Conservation (phyloP, 2,888 invertebrate species). For the Masnerella sp. region DNA sequence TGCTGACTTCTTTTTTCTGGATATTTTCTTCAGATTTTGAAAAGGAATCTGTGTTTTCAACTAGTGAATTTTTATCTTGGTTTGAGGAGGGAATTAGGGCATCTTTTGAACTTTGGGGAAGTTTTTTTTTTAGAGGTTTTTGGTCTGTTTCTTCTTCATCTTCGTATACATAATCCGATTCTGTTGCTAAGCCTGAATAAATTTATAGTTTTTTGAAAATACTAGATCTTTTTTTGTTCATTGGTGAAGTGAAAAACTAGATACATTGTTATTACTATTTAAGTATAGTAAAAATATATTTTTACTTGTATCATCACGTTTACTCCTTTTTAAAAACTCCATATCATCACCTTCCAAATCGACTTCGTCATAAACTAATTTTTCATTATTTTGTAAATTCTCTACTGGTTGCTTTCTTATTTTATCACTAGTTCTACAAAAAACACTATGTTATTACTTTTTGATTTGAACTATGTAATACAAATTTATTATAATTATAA, state of each 20-base stretch:
- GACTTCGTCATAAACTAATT: constrained; percentile 6
- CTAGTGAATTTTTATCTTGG: background rate
- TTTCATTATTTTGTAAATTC: background rate
- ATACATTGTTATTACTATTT: background rate
- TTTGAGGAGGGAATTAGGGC: background rate
- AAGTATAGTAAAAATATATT: background rate
- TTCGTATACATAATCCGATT: constrained; percentile 11
- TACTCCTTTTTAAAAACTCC: constrained; percentile 22
- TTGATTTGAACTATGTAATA: no score
- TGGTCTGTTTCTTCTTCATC: constrained; percentile 23
- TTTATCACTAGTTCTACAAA: no score
- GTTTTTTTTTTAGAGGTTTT: background rate
- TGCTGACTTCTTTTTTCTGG: background rate
- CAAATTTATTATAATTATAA: no score
- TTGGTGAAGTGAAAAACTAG: background rate
- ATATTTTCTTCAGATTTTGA: background rate
- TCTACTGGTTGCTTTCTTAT: no score
- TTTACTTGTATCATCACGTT: constrained; percentile 34
- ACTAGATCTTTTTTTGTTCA: no score
- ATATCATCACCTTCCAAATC: constrained; percentile 6
- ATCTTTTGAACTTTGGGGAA: background rate
- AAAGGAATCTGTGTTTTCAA: background rate
- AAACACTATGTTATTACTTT: no score
- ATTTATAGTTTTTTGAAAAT: no score
- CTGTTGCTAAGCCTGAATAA: constrained; percentile 6